Evolutionary conservation across 2,113 vertebrate species (phyloP), one percentile per base, ranked within the genome.

Genomic region (Panthera leo): DNA sequence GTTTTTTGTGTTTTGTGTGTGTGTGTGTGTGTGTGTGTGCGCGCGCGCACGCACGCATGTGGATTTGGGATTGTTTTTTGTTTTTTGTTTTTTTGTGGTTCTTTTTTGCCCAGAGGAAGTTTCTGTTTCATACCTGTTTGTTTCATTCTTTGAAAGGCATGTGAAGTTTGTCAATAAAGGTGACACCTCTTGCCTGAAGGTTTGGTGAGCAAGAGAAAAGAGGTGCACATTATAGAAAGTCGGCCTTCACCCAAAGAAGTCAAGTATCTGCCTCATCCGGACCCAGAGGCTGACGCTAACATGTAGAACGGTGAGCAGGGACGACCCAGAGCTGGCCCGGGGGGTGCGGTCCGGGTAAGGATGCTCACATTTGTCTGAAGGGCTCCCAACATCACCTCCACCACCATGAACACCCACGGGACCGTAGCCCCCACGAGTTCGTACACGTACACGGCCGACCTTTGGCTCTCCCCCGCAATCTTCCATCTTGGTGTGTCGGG

Each of bases 91-190:
- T 39, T 5, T 4, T 15, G 45, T 13, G 51, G 51, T 65, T 36
- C 12, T 53, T 79, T 70, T 29, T 63, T 63, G 15, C 31, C 65
- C 73, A 85, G 93, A 93, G 91, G 39, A 93, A 93, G 34, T 95
- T 67, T 96, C 58, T 89, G 75, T 85, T 93, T 92, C 61, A 91
- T 89, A 85, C 51, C 65, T 95, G 48, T 90, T 94, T 63, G 27
- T 61, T 93, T 95, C 91, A 18, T 80, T 84, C 95, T 91, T 89
- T 83, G 31, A 92, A 95, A 97, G 65, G 39, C 9, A 1, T 61
- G 82, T 86, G n/a, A 89, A 85, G 36, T 89, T 78, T 91, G 90
- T 98, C 95, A 91, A 80, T 95, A 89, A 96, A 95, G 53, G 89
- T 19, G 27, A 83, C 29, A 79, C 9, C 71, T 87, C 65, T 89